phyloP scores from a whole-genome alignment of 1,140 invertebrate genomes.

The Dolichoris vasculosae region DNA sequence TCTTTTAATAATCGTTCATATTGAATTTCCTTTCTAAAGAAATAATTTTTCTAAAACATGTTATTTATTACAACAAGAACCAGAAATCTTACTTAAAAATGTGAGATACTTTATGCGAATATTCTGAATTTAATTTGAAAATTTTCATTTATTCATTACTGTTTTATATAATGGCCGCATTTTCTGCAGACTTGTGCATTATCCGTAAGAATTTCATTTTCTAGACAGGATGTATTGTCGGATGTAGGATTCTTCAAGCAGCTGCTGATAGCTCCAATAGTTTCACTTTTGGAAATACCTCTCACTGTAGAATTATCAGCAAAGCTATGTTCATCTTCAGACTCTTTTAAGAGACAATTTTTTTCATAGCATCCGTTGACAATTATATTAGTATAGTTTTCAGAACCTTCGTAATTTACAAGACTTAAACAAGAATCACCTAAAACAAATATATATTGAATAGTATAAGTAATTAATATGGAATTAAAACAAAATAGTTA shows the following conservation, averaged over 20 bases:
- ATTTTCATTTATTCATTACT: slow-evolving; percentile 53
- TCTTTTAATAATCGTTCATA: not conserved
- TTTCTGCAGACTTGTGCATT: slow-evolving; percentile 61
- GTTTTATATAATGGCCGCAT: slow-evolving; percentile 64
- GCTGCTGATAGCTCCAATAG: slow-evolving; percentile 67
- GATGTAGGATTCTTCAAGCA: slow-evolving; percentile 33
- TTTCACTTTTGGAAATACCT: slow-evolving; percentile 66
- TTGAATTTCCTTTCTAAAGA: not conserved
- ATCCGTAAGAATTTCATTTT: slow-evolving; percentile 48
- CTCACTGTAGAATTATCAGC: slow-evolving; percentile 43
- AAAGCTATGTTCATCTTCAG: not conserved
- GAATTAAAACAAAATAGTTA: not conserved
- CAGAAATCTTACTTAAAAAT: not conserved
- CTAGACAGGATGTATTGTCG: slow-evolving; percentile 44
- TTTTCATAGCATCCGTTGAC: slow-evolving; percentile 54
- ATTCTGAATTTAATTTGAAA: not conserved
- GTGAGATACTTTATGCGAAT: not conserved
- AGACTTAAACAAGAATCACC: slow-evolving; percentile 47
- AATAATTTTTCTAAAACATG: too few species aligned
- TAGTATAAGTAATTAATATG: not conserved
- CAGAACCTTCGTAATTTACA: slow-evolving; percentile 32
- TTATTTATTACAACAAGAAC: not conserved
- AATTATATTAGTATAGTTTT: slow-evolving; percentile 16
- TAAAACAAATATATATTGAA: not conserved
- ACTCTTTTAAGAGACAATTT: not conserved